phyloP scores from a whole-genome alignment of 2,888 invertebrate species.

The Eupithecia vulgata region DNA sequence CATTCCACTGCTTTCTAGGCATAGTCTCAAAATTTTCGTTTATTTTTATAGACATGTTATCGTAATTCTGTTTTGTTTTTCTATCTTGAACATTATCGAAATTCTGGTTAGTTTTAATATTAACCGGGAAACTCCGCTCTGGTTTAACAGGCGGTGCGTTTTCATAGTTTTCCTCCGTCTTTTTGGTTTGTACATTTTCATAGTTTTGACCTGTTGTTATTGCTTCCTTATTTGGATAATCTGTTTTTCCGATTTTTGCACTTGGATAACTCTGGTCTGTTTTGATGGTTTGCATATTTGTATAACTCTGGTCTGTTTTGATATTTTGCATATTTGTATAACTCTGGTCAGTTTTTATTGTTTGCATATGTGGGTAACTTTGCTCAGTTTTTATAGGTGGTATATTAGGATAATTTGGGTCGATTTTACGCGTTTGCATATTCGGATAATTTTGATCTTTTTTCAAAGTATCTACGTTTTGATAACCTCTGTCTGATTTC shows the following conservation, averaged over 20 bases:
- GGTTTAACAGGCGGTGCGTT: not conserved
- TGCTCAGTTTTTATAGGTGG: not conserved
- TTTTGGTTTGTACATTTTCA: not conserved
- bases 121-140: not conserved
- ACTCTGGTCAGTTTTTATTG: not conserved
- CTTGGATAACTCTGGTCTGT: not conserved
- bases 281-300: not conserved
- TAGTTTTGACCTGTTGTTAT: slow-evolving; percentile 7
- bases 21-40: not conserved
- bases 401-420: not conserved
- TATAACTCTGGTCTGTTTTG: not conserved
- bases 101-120: not conserved
- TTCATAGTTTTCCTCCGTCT: not conserved
- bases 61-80: not conserved
- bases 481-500: not conserved
- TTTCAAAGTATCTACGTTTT: not conserved
- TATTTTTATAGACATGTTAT: not conserved
- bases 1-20: slow-evolving; percentile 10
- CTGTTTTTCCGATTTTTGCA: not conserved
- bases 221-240: not conserved
- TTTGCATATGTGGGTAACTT: not conserved
- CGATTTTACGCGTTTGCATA: not conserved
- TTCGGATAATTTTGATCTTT: not conserved
- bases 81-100: not conserved
- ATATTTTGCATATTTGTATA: not conserved